These are phyloP conservation scores for Melanotaenia boesemani DNA, from an alignment of 2,797 vertebrate species.

Conservation along the genomic window DNA sequence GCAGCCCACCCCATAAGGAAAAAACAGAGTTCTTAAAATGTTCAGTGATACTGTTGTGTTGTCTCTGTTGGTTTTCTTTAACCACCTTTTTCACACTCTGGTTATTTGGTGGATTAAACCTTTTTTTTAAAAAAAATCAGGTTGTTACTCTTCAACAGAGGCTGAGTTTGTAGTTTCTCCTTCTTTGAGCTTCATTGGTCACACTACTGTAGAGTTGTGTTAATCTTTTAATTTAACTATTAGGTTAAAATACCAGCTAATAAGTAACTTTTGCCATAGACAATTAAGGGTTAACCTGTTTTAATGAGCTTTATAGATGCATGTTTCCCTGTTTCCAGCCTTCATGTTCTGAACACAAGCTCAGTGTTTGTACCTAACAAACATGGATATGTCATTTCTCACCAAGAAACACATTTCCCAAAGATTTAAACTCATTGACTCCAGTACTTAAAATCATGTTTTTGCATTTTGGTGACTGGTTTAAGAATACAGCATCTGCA, in stretches of 20 bases:
- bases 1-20: too few species aligned
- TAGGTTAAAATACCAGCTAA: not conserved
- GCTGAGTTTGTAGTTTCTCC: too few species aligned
- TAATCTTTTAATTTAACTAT: not conserved
- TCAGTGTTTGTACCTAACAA: not conserved
- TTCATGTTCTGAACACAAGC: not conserved
- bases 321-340: not conserved
- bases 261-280: not conserved
- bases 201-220: not conserved
- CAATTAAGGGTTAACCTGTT: not conserved
- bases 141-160: too few species aligned
- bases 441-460: not conserved
- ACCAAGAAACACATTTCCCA: not conserved
- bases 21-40: too few species aligned
- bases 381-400: too few species aligned
- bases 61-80: too few species aligned
- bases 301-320: not conserved
- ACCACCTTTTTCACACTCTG: too few species aligned
- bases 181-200: too few species aligned
- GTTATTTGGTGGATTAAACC: too few species aligned
- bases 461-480: slow-evolving; percentile 1
- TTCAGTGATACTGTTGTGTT: too few species aligned
- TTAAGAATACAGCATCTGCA: not conserved
- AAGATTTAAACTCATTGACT: not conserved
- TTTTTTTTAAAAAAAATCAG: too few species aligned